phyloP scores from a whole-genome alignment of 2,797 vertebrate genomes.

The Ataeniobius toweri region DNA sequence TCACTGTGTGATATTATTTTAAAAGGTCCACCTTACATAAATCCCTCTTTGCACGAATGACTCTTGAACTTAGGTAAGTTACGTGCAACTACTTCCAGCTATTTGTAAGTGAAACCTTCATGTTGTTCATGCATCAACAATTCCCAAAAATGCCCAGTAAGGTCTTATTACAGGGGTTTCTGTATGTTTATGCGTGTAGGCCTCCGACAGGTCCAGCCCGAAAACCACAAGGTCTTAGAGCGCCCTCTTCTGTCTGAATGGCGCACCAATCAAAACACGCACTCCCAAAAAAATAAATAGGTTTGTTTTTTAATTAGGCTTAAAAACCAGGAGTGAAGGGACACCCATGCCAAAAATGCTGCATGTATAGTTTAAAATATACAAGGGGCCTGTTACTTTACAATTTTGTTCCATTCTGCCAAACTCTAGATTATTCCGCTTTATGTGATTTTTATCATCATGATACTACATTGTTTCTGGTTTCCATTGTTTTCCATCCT shows the following conservation, averaged over 20 bases:
- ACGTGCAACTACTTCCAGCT: constrained; percentile 6
- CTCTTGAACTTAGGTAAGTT: neutral
- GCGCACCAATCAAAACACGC: constrained; percentile 3
- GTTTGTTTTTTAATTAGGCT: neutral
- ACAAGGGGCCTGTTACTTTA: neutral
- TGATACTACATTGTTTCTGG: neutral
- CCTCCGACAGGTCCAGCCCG: constrained; percentile 11
- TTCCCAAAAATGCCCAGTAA: constrained; percentile 33
- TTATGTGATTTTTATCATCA: neutral
- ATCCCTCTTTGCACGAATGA: neutral
- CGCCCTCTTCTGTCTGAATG: constrained; percentile 51
- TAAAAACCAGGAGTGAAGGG: neutral
- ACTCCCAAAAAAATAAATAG: neutral
- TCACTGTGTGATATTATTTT: neutral
- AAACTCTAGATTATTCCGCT: neutral
- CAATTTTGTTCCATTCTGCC: neutral
- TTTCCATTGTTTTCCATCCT: neutral
- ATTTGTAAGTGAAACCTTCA: constrained; percentile 40
- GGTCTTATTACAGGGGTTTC: constrained; percentile 53
- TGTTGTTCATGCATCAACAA: constrained; percentile 36
- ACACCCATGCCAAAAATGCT: neutral
- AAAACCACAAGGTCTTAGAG: constrained; percentile 12
- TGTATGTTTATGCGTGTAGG: constrained; percentile 15
- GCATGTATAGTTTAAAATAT: neutral
- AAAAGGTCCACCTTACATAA: neutral